phyloP scores from a whole-genome alignment of 2,113 vertebrate species.

The Turnix velox region DNA sequence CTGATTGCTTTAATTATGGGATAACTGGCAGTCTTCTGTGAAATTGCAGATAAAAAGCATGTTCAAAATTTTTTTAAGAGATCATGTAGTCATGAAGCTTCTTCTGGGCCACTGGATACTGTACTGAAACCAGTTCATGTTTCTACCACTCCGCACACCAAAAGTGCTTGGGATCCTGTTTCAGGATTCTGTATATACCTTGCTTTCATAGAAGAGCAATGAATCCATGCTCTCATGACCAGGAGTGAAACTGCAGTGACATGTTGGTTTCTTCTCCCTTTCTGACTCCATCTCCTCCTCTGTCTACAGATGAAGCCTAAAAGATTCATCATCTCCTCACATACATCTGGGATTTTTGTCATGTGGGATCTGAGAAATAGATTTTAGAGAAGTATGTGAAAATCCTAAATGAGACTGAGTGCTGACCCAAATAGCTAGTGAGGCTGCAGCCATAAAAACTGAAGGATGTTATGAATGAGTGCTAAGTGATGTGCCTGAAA shows the following conservation, averaged over 20 bases:
- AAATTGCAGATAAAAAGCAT: background rate
- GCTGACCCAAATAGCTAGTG: background rate
- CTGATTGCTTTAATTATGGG: background rate
- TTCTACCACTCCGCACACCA: background rate
- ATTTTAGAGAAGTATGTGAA: background rate
- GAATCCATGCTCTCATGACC: background rate
- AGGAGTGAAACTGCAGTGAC: background rate
- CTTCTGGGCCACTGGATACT: background rate
- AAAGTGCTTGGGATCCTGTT: background rate
- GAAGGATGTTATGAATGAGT: background rate
- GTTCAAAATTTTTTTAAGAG: background rate
- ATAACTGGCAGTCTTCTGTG: background rate
- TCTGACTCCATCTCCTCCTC: background rate
- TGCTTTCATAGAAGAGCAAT: background rate
- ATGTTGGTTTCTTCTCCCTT: background rate
- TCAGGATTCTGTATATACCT: background rate
- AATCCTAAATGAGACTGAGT: background rate
- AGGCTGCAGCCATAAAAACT: background rate
- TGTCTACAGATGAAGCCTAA: background rate
- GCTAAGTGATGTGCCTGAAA: background rate
- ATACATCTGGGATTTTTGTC: background rate
- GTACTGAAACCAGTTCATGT: background rate
- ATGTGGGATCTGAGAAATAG: background rate
- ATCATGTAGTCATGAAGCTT: rapidly evolving
- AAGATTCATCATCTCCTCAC: background rate